Base-by-base conservation (phyloP, 1,140 invertebrate genomes). In the Neotoxoptera formosana region DNA sequence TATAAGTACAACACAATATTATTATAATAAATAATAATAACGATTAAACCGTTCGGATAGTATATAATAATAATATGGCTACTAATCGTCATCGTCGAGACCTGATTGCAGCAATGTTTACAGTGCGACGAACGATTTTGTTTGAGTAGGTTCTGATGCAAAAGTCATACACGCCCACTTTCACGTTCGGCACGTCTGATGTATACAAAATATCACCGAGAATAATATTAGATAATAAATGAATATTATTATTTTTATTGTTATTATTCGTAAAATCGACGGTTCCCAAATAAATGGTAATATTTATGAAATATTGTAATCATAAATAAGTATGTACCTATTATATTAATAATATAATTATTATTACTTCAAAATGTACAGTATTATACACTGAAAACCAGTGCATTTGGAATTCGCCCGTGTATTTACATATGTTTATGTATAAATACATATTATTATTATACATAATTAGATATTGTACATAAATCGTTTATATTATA, bases 401-500 rank as follows among this genome's bases (percentile, higher is more conserved):
- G n/a, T 34, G 47, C 86, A 48, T 48, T 48, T n/a, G 30, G 7
- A 87, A 51, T 17, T n/a, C 45, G 7, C 30, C 48, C 30, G 17
- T 48, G 17, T 48, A 87, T 67, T 67, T 67, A n/a, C 30, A n/a
- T 67, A n/a, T 76, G 6, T 76, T n/a, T 76, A n/a, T 87, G 21
- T 2, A 51, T 34, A 48, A 51, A 86, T 17, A 47, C 23, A 47
- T 86, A 86, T 47, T 86, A 86, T 86, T 41, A 86, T 86, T 41
- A 84, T 84, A 86, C 41, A 9, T 86, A 47, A 86, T 86, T 87
- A n/a, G 47, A 87, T 21, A 87, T 48, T 87, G 86, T 87, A 87
- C 8, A 87, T 87, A 87, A 87, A 87, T 86, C 84, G 84, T 87
- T 51, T 87, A 87, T 21, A 48, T 87, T n/a, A n/a, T n/a, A n/a